phyloP scores from a whole-genome alignment of 2,888 invertebrate species.

The Phorcus lineatus region DNA sequence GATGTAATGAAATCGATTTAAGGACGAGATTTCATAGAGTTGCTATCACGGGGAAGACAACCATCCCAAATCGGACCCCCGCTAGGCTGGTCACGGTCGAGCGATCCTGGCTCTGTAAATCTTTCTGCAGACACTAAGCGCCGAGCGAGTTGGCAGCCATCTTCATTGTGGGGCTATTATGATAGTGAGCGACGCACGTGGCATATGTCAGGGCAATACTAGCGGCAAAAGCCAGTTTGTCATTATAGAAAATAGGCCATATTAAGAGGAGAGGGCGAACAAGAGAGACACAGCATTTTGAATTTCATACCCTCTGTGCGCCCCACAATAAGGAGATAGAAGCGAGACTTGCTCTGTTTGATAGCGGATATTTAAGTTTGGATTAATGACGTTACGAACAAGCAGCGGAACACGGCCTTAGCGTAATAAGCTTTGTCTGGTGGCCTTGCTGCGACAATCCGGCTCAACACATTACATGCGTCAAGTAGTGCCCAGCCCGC shows the following conservation, averaged over 20 bases:
- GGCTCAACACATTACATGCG: slow-evolving; percentile 5
- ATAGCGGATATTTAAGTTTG: slow-evolving; percentile 1
- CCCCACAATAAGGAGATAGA: background rate
- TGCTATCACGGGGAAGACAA: no score
- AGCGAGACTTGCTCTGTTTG: background rate
- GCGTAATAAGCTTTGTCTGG: background rate
- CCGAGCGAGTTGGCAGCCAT: slow-evolving; percentile 15
- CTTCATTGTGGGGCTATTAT: slow-evolving; percentile 19
- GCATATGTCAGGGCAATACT: slow-evolving; percentile 14
- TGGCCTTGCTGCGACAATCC: background rate
- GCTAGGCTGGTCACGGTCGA: background rate
- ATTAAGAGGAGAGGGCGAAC: background rate
- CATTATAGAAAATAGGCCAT: slow-evolving; percentile 23
- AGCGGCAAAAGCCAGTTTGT: slow-evolving; percentile 22
- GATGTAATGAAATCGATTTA: no score
- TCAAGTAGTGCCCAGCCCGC: background rate
- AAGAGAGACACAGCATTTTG: slow-evolving; percentile 11
- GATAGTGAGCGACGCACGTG: slow-evolving; percentile 11
- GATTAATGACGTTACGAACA: slow-evolving; percentile 8
- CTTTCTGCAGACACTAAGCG: slow-evolving; percentile 2
- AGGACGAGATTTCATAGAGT: no score
- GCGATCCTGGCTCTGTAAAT: background rate
- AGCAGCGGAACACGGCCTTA: background rate
- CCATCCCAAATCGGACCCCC: background rate
- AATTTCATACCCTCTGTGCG: slow-evolving; percentile 13